These are phyloP conservation scores for Vulpes lagopus DNA, from an alignment of 2,113 vertebrate species.

Conservation along the genomic window DNA sequence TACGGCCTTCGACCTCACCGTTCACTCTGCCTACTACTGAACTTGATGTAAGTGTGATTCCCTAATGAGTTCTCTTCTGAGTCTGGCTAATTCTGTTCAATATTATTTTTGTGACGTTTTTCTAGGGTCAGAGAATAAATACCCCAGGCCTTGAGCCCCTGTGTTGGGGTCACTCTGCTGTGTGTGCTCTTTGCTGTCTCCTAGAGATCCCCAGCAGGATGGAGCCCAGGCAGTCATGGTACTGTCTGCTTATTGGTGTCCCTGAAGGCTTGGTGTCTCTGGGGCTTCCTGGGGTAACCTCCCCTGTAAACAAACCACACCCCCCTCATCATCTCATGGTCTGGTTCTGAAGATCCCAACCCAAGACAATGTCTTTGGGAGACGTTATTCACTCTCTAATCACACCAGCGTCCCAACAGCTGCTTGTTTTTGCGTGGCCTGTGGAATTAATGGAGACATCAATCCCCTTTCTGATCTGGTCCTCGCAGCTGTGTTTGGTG, in stretches of 20 bases:
- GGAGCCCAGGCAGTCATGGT: background rate
- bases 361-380: background rate
- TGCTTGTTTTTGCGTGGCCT: accelerated
- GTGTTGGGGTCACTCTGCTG: background rate
- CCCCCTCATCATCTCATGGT: background rate
- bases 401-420: background rate
- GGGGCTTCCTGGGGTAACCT: background rate
- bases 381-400: background rate
- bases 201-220: background rate
- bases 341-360: background rate
- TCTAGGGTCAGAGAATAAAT: background rate
- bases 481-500: background rate
- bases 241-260: background rate
- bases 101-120: background rate
- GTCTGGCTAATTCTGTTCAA: background rate
- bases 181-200: background rate
- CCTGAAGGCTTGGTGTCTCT: no score
- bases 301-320: background rate
- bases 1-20: background rate
- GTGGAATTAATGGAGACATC: background rate
- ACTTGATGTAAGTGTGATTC: background rate
- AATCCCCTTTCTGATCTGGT: background rate
- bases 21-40: background rate
- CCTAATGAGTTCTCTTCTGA: background rate
- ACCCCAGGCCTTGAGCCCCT: background rate